Percentiles rank a stretch among this genome's conserved stretches.
These are phyloP conservation scores for Melospiza melodia DNA, from an alignment of 2,113 vertebrate species.

Conservation along the genomic window DNA sequence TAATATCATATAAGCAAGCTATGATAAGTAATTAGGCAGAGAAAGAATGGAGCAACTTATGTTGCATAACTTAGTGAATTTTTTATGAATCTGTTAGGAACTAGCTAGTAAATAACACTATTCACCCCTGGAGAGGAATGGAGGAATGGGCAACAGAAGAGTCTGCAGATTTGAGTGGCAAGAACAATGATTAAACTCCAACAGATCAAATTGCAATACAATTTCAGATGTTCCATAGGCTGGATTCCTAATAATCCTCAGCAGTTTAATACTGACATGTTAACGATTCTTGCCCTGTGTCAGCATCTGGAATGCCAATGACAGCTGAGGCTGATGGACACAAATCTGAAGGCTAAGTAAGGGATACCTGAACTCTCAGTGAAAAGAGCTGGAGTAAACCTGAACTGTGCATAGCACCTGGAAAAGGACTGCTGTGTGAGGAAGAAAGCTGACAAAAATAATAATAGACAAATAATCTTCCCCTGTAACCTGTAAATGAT, in stretches of 20 bases:
- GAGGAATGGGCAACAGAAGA: neutral
- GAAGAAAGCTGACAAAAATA: neutral
- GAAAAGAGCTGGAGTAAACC: neutral
- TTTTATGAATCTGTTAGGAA: neutral
- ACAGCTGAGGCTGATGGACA: neutral
- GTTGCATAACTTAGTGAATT: neutral
- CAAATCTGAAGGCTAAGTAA: neutral
- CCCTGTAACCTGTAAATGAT: neutral
- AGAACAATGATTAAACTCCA: conserved; percentile 19
- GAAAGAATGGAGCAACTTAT: neutral
- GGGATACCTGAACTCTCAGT: neutral
- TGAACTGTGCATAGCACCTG: neutral
- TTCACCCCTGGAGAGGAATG: neutral
- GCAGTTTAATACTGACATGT: neutral
- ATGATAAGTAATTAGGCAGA: neutral
- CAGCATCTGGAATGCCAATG: neutral
- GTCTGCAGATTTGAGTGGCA: neutral
- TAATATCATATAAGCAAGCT: neutral
- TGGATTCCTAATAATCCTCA: neutral
- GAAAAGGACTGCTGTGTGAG: neutral
- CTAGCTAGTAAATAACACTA: neutral
- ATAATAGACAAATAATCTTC: neutral
- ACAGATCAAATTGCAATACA: neutral
- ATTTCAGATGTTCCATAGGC: neutral
- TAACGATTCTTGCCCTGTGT: neutral